Conservation (phyloP, 1,140 invertebrate genomes). For the Goniozus legneri region DNA sequence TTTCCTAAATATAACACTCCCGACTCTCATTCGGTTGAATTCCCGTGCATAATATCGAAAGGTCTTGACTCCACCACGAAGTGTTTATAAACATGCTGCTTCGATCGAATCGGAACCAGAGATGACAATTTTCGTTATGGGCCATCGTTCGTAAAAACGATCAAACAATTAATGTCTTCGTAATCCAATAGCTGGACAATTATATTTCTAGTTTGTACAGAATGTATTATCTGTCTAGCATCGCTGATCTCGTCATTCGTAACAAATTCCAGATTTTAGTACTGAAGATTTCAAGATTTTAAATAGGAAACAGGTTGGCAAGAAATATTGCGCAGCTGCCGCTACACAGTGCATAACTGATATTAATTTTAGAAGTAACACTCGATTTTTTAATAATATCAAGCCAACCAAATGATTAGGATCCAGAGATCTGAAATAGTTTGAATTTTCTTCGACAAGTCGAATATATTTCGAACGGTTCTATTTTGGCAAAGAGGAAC, state of each 20-base stretch:
- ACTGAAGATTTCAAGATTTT: not conserved
- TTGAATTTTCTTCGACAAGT: too few relatives aligned
- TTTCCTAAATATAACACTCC: slow-evolving; percentile 46
- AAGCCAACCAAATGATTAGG: not conserved
- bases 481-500: too few relatives aligned
- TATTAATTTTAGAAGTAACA: too few relatives aligned
- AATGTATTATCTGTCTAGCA: not conserved
- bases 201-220: not conserved
- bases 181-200: too few relatives aligned
- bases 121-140: too few relatives aligned
- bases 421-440: not conserved
- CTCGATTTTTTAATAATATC: too few relatives aligned
- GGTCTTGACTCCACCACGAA: slow-evolving; percentile 43
- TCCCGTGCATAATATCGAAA: slow-evolving; percentile 33
- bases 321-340: too few relatives aligned
- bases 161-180: not conserved
- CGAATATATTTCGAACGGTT: too few relatives aligned
- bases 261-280: not conserved
- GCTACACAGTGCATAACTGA: too few relatives aligned
- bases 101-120: too few relatives aligned
- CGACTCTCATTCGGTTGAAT: slow-evolving; percentile 26
- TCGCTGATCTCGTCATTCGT: not conserved
- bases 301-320: too few relatives aligned
- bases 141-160: not conserved
- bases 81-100: slow-evolving; percentile 44